Conservation (phyloP, 2,113 vertebrate species). For the Phoxinus phoxinus region DNA sequence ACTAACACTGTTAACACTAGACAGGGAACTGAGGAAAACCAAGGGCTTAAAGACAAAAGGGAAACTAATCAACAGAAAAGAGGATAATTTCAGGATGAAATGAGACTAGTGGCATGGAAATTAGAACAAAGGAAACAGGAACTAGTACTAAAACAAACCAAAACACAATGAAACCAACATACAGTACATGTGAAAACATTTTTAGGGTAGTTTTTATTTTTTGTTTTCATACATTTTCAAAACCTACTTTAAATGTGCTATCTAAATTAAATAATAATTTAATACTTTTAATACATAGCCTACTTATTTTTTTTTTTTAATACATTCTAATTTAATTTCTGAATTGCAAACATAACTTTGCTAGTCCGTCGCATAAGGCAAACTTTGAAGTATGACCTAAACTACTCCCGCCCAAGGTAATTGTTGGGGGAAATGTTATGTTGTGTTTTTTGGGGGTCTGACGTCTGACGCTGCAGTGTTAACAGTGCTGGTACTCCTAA, state of each 20-base stretch:
- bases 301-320: neutral
- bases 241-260: neutral
- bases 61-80: no score
- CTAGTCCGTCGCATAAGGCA: neutral
- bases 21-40: no score
- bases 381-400: neutral
- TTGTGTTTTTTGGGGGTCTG: constrained; percentile 25
- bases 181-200: neutral
- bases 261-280: neutral
- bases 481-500: constrained; percentile 16
- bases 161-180: no score
- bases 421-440: neutral
- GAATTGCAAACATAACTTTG: neutral
- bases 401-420: constrained; percentile 1
- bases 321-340: neutral
- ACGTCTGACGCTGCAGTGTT: constrained; percentile 16
- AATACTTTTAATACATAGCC: no score
- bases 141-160: no score
- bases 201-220: neutral
- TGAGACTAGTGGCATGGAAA: no score
- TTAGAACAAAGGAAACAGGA: no score
- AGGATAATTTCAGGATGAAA: no score
- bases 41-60: no score
- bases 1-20: no score
- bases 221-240: neutral